These are phyloP conservation scores for Blomia tropicalis DNA, from an alignment of 2,888 invertebrate species.

Conservation along the genomic window DNA sequence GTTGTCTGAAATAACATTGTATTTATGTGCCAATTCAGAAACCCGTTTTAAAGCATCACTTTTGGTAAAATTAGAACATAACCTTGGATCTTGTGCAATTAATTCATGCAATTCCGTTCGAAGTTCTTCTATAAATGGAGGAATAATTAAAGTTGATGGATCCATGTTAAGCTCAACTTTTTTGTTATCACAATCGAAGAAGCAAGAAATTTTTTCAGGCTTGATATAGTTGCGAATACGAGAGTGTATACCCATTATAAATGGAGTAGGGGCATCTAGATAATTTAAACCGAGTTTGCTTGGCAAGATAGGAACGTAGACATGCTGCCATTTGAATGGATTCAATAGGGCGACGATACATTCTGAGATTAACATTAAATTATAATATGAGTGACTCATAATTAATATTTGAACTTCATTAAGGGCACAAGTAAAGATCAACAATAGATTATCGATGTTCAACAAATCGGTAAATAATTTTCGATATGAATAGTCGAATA, in stretches of 20 bases:
- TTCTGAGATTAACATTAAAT: constrained; percentile 89
- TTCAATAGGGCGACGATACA: constrained; percentile 72
- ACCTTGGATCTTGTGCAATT: constrained; percentile 6
- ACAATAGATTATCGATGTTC: constrained; percentile 77
- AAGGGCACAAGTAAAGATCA: constrained; percentile 81
- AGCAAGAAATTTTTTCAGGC: constrained; percentile 9
- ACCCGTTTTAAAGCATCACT: constrained; percentile 18
- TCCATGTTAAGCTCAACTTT: constrained; percentile 20
- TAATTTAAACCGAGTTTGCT: constrained; percentile 66
- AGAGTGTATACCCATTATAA: constrained; percentile 64
- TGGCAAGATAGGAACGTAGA: constrained; percentile 94
- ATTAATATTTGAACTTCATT: constrained; percentile 91
- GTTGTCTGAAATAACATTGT: constrained; percentile 9
- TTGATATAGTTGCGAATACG: constrained; percentile 11
- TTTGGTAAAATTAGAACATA: not conserved
- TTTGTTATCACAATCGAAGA: constrained; percentile 25
- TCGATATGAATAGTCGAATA: constrained; percentile 79
- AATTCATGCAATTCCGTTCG: constrained; percentile 19
- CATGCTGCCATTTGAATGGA: constrained; percentile 95
- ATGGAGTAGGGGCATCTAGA: constrained; percentile 96
- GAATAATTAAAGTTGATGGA: constrained; percentile 1
- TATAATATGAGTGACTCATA: constrained; percentile 57
- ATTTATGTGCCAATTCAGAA: constrained; percentile 21
- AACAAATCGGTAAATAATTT: constrained; percentile 64
- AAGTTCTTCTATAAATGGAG: constrained; percentile 24